Evolutionary conservation across 2,888 invertebrate species (phyloP).

Genomic region (Eupelmus urozonus): DNA sequence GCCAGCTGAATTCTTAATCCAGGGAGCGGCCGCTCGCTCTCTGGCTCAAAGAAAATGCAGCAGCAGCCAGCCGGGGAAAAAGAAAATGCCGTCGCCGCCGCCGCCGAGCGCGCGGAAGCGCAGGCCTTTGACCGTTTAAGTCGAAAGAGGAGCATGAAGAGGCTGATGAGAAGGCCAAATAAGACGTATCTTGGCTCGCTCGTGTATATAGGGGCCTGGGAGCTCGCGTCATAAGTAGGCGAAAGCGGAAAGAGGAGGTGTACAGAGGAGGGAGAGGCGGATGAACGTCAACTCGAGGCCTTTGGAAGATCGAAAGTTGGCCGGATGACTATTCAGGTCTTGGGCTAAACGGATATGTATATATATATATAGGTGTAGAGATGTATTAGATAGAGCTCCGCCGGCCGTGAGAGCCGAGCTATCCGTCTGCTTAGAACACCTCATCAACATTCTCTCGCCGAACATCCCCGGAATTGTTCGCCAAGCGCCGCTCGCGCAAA

Average conservation of each 20-base stretch:
- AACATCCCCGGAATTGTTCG: constrained; percentile 62
- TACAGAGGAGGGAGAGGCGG: background rate
- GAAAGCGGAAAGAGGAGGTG: background rate
- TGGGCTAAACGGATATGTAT: background rate
- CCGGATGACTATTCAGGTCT: constrained; percentile 59
- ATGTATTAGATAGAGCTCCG: too few species aligned
- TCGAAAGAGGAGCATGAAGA: background rate
- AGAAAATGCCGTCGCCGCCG: too few species aligned
- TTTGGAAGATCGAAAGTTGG: constrained; percentile 62
- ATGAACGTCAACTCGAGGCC: background rate
- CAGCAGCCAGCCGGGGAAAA: too few species aligned
- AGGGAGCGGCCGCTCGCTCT: background rate
- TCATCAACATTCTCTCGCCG: constrained; percentile 67
- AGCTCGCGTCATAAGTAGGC: too few species aligned
- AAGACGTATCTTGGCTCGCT: background rate
- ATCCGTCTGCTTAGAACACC: constrained; percentile 66
- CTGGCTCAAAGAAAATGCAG: background rate
- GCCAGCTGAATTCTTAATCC: constrained; percentile 39
- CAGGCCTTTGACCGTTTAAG: background rate
- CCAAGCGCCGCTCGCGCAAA: constrained; percentile 66
- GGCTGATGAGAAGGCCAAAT: constrained; percentile 22
- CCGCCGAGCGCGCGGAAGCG: too few species aligned
- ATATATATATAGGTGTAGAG: background rate
- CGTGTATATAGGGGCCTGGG: background rate
- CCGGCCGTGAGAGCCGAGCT: constrained; percentile 45